Base-by-base conservation (phyloP, 2,888 invertebrate species). In the Sarcophaga carnaria region DNA sequence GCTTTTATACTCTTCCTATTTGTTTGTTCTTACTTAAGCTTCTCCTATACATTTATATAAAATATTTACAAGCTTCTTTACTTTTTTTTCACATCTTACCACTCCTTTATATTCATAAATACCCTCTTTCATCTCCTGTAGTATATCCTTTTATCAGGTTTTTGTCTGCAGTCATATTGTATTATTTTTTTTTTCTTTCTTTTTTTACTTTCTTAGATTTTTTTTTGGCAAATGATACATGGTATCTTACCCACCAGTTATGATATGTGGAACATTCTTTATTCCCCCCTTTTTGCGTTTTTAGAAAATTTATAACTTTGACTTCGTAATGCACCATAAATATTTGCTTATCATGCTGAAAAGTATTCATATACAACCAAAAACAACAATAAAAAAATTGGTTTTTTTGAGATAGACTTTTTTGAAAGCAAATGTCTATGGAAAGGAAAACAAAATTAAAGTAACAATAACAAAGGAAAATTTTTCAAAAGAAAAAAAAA, bases 241-340 rank as follows among this genome's bases (percentile, higher is more conserved):
- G 78, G 84, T 14, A 71, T 71, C 76, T 67, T 78, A 64, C 12
- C 54, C 37, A 71, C 60, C 62, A 82, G 75, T 72, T 83, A 80
- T 84, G 87, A 84, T 87, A 82, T 84, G 81, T 82, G 84, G 59
- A 72, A 87, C 62, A 85, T 77, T 67, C 25, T 62, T 69, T 64
- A 54, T 60, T 67, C 59, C 4, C 4, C 2, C 60, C 62, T 59
- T 27, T 22, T 4, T 54, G 54, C 17, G 54, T 75, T 79, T 54
- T 22, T 59, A 54, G 45, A 79, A 77, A 80, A 87, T 87, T 87
- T 87, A 87, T 87, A 79, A 83, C 87, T 84, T 87, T 87, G 87
- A 84, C 84, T 87, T 84, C 59, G 87, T 87, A 87, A 84, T 84
- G 79, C 69, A 84, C 80, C 87, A 84, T 84, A 87, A 87, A 87